phyloP scores from a whole-genome alignment of 2,888 invertebrate species.

The Homarus gammarus region DNA sequence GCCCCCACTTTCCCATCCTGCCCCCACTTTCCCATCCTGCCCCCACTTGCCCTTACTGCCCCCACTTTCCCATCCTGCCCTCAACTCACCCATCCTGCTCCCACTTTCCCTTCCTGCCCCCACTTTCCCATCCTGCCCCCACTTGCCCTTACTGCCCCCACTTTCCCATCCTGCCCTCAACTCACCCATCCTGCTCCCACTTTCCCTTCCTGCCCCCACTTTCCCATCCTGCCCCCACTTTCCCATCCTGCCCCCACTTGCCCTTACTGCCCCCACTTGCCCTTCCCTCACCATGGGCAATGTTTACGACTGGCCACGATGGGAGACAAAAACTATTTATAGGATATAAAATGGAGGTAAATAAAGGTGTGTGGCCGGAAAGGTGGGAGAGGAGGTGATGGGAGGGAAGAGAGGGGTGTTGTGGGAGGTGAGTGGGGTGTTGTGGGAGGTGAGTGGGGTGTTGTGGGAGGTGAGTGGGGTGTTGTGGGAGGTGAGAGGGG shows the following conservation, averaged over 20 bases:
- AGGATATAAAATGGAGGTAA: too few relatives aligned
- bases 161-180: neutral
- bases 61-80: neutral
- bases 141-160: neutral
- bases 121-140: neutral
- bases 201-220: neutral
- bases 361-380: too few relatives aligned
- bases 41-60: neutral
- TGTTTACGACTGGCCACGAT: too few relatives aligned
- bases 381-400: neutral
- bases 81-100: conserved; percentile 1
- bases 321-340: neutral
- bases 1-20: neutral
- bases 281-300: too few relatives aligned
- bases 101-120: neutral
- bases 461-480: too few relatives aligned
- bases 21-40: neutral
- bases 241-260: too few relatives aligned
- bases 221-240: neutral
- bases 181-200: neutral
- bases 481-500: neutral
- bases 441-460: too few relatives aligned
- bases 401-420: neutral
- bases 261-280: too few relatives aligned
- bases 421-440: too few relatives aligned